Evolutionary conservation across 1,140 invertebrate species (phyloP), one percentile per base, ranked within the genome.

Genomic region (Elysia chlorotica): DNA sequence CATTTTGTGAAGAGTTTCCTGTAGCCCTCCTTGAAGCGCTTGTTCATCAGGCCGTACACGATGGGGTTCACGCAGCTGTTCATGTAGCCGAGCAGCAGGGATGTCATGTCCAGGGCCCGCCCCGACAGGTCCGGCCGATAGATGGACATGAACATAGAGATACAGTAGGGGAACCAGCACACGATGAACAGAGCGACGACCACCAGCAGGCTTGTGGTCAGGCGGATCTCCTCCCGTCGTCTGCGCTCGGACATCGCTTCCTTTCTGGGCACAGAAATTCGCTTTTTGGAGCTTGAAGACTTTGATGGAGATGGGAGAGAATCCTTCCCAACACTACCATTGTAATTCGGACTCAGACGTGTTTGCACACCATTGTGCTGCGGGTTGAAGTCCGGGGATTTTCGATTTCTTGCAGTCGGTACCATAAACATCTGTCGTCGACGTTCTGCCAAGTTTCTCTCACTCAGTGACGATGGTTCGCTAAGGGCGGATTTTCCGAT

Each of bases 61-160:
- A 83, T 76, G 10, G 83, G 83, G 69, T 85, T 85, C 36, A 75
- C 77, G 25, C 81, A 78, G 63, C 82, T 83, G 74, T 83, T 85
- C 48, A 78, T 74, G 59, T 82, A 85, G 4, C 83, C 83, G 48
- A 83, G 78, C 6, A 83, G 30, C n/a, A 83, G 69, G 0, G 82
- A 80, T 57, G 77, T 78, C 75, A 85, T 79, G 70, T 85, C 78
- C n/a, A 78, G 76, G 0, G 63, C 61, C 14, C 76, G 68, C 0
- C 75, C 66, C 2, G 78, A 75, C 10, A 23, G 21, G 2, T 65
- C 38, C 2, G 71, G 61, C 21, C 57, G 61, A 61, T 78, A 83
- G 35, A 85, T 77, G 14, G 77, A 76, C 31, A 82, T 36, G 37
- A 85, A 75, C 83, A 85, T 85, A 37, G 81, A 81, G 14, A 85